Evolutionary conservation across 2,888 invertebrate genomes (phyloP).

Genomic region (Eumerus sabulonum): DNA sequence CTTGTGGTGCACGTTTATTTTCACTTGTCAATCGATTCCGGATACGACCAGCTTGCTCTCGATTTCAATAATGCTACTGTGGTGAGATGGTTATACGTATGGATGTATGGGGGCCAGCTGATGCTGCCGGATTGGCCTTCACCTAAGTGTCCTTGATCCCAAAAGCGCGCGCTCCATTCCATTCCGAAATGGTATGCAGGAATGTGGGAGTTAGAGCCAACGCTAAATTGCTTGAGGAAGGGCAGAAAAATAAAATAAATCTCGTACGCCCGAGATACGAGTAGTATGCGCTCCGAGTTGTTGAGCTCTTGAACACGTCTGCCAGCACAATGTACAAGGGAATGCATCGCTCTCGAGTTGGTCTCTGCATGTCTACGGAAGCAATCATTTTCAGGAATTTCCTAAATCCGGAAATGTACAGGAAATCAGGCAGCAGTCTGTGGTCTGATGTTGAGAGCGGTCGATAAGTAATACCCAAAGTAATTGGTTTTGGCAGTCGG

Average conservation of each 20-base stretch:
- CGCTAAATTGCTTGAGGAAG: too few relatives aligned
- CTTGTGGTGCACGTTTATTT: slow-evolving; percentile 5
- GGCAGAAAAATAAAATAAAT: slow-evolving; percentile 26
- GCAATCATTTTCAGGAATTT: slow-evolving; percentile 56
- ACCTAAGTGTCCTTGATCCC: slow-evolving; percentile 41
- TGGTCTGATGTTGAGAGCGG: too few relatives aligned
- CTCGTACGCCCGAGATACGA: slow-evolving; percentile 14
- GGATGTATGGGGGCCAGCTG: background rate
- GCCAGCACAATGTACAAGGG: background rate
- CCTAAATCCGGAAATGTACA: slow-evolving; percentile 57
- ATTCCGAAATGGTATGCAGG: too few relatives aligned
- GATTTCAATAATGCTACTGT: too few relatives aligned
- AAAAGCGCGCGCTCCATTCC: too few relatives aligned
- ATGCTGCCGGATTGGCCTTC: slow-evolving; percentile 7
- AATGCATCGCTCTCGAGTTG: too few relatives aligned
- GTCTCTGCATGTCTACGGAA: slow-evolving; percentile 47
- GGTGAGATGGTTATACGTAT: background rate
- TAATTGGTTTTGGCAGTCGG: too few relatives aligned
- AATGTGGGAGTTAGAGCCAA: too few relatives aligned
- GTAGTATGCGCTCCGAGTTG: background rate
- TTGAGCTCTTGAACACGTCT: too few relatives aligned
- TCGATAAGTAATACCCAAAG: too few relatives aligned
- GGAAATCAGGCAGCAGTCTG: slow-evolving; percentile 42
- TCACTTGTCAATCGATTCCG: background rate
- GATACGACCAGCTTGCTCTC: background rate